A percentile compares a stretch with the other conserved stretches of the same genome.
Conservation (phyloP, 1,140 invertebrate genomes). For the Hylyphantes graminicola region DNA sequence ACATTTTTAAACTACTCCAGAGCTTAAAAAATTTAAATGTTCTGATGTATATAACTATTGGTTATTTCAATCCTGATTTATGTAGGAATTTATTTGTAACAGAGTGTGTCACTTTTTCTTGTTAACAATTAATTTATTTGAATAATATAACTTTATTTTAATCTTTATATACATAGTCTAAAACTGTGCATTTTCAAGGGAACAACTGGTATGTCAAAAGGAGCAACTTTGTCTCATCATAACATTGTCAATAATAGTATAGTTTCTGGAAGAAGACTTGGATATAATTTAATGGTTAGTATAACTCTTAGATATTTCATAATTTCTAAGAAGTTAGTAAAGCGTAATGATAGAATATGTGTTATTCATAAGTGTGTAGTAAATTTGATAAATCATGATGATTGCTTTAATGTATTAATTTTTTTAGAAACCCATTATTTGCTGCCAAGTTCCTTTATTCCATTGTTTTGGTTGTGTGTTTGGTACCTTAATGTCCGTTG, state of each 20-base stretch:
- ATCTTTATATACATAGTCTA: neutral
- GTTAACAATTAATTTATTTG: too few species aligned
- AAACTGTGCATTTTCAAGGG: conserved; percentile 70
- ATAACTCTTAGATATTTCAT: conserved; percentile 9
- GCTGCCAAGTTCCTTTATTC: conserved; percentile 89
- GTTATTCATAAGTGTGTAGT: neutral
- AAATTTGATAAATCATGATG: neutral
- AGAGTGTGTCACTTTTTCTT: too few species aligned
- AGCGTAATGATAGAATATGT: neutral
- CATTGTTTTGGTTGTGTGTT: conserved; percentile 88
- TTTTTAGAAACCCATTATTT: conserved; percentile 69
- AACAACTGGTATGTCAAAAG: conserved; percentile 90
- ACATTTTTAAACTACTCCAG: too few species aligned
- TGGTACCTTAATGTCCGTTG: conserved; percentile 74
- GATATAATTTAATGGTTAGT: conserved; percentile 70
- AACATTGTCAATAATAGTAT: conserved; percentile 88
- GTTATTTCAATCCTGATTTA: too few species aligned
- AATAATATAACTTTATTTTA: neutral
- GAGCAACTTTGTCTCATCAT: conserved; percentile 83
- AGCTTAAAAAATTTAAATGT: too few species aligned
- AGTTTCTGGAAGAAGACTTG: conserved; percentile 74
- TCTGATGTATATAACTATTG: too few species aligned
- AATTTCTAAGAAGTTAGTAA: neutral
- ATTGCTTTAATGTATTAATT: neutral
- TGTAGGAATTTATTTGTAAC: too few species aligned